Evolutionary conservation across 2,113 vertebrate species (phyloP), one percentile per base, ranked within the genome.

Genomic region (Ctenodactylus gundi): DNA sequence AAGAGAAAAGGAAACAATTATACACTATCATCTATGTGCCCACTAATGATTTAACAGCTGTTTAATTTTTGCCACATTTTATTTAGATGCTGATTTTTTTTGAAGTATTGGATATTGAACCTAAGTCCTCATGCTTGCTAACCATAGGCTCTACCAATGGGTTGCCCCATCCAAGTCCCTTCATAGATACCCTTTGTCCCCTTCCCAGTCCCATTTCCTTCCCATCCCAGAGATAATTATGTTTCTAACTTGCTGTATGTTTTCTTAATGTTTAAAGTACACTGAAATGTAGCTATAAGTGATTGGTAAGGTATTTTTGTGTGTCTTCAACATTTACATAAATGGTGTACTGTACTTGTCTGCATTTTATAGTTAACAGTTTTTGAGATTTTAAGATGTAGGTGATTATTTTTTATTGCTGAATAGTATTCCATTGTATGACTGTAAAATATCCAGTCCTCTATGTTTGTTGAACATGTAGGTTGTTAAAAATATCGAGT

Each of bases 41-140:
- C 46, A 90, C 27, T n/a, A 73, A 87, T 75, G 51, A 73, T 93
- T 83, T 90, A 73, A 84, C 20, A 72, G 4, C 82, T 90, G 21
- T 73, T 87, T 73, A 36, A 13, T 41, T 84, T 96, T 96, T 89
- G 53, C 27, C 58, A 55, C 51, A 65, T 95, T 89, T 93, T 82
- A 46, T 83, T 86, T 77, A 86, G 73, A 7, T 49, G 60, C 21
- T 91, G 2, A 23, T 62, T 72, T 57, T n/a, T 80, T 90, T 80
- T 80, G 23, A 87, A 41, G 2, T 51, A n/a, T 21, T 68, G 23
- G 41, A 76, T 51, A 70, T 36, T 81, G 88, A 60, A 23, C 21
- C 18, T 13, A 67, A 29, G 27, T n/a, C 23, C 39, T 90, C 14
- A 58, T 10, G 18, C 7, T 55, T 46, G 6, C 53, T 58, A 41